Conservation (phyloP, 1,140 invertebrate species). For the Heliothis virescens region DNA sequence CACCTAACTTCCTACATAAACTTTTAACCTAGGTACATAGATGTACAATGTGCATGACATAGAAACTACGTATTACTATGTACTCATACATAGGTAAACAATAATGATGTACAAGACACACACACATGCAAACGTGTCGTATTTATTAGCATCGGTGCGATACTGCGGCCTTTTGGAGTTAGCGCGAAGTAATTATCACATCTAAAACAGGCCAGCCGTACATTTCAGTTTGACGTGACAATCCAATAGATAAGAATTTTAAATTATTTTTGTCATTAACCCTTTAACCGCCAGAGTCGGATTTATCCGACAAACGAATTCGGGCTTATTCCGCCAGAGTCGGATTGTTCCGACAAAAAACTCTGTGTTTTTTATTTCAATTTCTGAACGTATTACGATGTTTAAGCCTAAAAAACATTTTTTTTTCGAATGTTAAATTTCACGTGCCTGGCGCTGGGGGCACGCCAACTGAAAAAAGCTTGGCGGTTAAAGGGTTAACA, state of each 20-base stretch:
- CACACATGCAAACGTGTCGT: conserved; percentile 23
- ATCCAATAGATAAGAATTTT: not conserved
- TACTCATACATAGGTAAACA: not conserved
- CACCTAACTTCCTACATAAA: not conserved
- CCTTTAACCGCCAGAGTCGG: no score
- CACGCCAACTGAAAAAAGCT: no score
- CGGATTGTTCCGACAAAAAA: no score
- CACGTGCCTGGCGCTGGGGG: no score
- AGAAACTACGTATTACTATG: not conserved
- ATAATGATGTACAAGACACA: not conserved
- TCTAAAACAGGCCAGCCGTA: conserved; percentile 39
- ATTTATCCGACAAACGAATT: no score
- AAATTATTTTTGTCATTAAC: not conserved
- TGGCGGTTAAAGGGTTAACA: no score
- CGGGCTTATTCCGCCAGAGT: no score
- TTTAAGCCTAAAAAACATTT: no score
- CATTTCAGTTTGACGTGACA: not conserved
- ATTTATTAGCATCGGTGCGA: conserved; percentile 29
- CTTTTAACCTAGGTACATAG: no score
- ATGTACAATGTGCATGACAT: not conserved
- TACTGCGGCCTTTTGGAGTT: conserved; percentile 13
- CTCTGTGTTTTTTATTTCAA: no score
- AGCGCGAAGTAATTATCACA: conserved; percentile 26
- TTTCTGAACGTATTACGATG: no score
- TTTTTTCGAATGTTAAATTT: no score